These are phyloP conservation scores for Notiomystis cincta DNA, from an alignment of 2,113 vertebrate species.

Conservation along the genomic window DNA sequence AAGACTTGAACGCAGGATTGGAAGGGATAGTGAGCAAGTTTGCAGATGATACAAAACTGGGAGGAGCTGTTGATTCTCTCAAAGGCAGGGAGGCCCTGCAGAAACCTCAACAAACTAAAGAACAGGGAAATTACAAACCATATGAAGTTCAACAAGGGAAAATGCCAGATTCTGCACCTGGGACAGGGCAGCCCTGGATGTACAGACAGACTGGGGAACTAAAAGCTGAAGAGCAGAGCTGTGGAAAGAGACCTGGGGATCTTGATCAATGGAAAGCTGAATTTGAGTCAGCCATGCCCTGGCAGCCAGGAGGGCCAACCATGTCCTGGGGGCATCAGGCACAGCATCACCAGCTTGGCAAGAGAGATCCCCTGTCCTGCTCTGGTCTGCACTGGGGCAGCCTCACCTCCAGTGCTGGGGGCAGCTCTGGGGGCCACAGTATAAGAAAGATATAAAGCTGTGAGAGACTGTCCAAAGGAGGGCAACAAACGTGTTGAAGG, in stretches of 20 bases:
- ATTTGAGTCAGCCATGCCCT: accelerated
- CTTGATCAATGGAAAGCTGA: accelerated
- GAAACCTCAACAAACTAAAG: background rate
- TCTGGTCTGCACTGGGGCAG: accelerated
- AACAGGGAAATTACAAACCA: background rate
- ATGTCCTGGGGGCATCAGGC: background rate
- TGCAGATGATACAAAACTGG: background rate
- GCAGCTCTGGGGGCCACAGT: background rate
- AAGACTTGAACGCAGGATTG: accelerated
- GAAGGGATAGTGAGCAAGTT: background rate
- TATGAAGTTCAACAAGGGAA: background rate
- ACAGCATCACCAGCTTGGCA: accelerated
- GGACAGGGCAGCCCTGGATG: background rate
- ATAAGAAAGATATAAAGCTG: accelerated
- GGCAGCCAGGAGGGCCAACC: accelerated
- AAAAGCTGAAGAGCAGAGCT: accelerated
- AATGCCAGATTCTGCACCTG: background rate
- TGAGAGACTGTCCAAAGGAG: accelerated
- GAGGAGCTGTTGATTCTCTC: background rate
- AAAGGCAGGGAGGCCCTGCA: background rate
- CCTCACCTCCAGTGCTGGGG: background rate
- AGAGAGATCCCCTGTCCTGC: background rate
- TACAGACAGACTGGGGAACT: accelerated
- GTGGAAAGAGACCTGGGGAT: accelerated
- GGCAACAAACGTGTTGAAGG: accelerated